A percentile compares a stretch with the other conserved stretches of the same genome.
Evolutionary conservation across 1,140 invertebrate genomes (phyloP).

Genomic region (Cydia amplana): DNA sequence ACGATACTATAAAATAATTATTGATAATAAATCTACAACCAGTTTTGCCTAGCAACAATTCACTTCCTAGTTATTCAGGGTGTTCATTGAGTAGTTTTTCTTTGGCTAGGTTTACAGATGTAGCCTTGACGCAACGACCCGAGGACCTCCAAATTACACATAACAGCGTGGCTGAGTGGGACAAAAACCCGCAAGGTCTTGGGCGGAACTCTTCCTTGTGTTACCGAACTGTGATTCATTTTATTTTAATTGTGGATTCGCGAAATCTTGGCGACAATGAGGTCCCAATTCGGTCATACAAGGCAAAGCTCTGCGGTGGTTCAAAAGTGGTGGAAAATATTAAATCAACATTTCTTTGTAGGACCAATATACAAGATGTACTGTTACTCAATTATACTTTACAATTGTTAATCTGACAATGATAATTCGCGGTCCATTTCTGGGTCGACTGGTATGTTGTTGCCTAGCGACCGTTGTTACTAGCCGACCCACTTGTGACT

Average conservation of each 20-base stretch:
- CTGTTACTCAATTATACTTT: not conserved
- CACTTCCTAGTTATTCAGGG: conserved; percentile 17
- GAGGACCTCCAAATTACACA: conserved; percentile 78
- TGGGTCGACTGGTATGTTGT: not conserved
- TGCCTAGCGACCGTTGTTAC: not conserved
- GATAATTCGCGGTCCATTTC: not conserved
- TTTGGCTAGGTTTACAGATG: conserved; percentile 28
- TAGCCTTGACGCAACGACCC: conserved; percentile 59
- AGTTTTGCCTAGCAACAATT: conserved; percentile 24
- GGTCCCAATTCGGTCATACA: not conserved
- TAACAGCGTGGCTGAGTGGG: conserved; percentile 63
- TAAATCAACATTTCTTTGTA: not conserved
- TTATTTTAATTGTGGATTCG: conserved; percentile 30
- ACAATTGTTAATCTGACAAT: not conserved
- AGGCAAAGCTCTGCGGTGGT: conserved; percentile 1
- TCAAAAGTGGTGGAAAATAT: conserved; percentile 25
- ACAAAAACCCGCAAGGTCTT: conserved; percentile 56
- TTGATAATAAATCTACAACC: conserved; percentile 4
- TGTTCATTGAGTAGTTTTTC: conserved; percentile 33
- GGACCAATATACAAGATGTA: not conserved
- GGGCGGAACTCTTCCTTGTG: conserved; percentile 49
- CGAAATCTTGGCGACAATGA: conserved; percentile 26
- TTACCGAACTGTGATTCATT: conserved; percentile 37
- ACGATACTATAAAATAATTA: too few relatives aligned
- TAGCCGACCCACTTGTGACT: not conserved